These are phyloP conservation scores for Bubo blakistoni DNA, from an alignment of 2,113 vertebrate genomes.

Conservation along the genomic window DNA sequence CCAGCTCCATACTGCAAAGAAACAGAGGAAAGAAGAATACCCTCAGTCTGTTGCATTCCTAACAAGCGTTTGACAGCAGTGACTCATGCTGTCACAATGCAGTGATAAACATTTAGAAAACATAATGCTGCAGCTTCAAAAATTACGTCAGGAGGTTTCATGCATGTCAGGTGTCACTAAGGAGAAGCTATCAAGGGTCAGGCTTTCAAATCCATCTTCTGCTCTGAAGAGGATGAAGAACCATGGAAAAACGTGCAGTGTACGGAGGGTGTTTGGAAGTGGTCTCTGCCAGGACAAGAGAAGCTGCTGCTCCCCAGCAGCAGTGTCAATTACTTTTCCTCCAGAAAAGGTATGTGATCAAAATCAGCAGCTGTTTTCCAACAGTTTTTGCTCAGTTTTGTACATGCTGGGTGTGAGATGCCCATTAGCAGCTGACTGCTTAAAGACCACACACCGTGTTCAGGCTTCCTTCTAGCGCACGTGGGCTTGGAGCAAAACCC, in stretches of 20 bases:
- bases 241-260: fast-evolving
- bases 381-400: neutral
- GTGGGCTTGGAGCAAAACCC: neutral
- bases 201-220: neutral
- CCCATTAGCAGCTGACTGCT: neutral
- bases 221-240: neutral
- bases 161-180: neutral
- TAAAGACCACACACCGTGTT: neutral
- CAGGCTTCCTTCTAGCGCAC: neutral
- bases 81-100: neutral
- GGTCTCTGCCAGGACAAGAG: neutral
- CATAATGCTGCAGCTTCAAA: neutral
- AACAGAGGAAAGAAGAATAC: neutral
- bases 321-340: neutral
- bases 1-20: neutral
- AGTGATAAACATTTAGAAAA: neutral
- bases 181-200: neutral
- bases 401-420: fast-evolving
- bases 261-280: neutral
- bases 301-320: neutral
- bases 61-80: neutral
- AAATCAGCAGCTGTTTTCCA: neutral
- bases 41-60: neutral
- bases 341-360: neutral
- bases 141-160: neutral